Conservation (phyloP, 2,888 invertebrate species). For the Sarcophaga carnaria region DNA sequence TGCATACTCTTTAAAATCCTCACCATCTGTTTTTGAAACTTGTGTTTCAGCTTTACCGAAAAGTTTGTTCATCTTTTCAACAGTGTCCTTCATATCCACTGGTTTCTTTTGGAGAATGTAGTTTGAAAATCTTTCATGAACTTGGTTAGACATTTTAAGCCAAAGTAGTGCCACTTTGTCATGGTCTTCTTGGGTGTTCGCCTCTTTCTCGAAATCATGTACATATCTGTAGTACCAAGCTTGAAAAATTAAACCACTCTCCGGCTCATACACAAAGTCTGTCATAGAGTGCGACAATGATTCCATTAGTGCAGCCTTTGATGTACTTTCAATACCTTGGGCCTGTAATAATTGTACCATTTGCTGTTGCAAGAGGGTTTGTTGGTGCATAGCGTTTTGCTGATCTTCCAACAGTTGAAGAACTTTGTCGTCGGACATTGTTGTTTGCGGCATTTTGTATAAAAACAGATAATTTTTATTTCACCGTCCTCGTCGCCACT, state of each 20-base stretch:
- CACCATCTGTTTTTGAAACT: conserved; percentile 29
- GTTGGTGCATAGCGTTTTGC: too few species aligned
- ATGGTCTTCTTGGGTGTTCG: conserved; percentile 14
- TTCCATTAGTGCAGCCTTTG: conserved; percentile 26
- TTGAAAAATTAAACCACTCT: conserved; percentile 38
- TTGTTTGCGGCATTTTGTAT: not conserved
- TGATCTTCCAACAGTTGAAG: conserved; percentile 3
- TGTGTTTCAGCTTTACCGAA: conserved; percentile 35
- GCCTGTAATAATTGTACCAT: too few species aligned
- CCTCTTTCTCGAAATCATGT: conserved; percentile 41
- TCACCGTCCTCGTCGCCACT: too few species aligned
- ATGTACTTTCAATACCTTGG: not conserved
- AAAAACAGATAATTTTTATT: too few species aligned
- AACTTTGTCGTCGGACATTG: conserved; percentile 20
- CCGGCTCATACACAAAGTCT: conserved; percentile 26
- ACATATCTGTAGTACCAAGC: conserved; percentile 27
- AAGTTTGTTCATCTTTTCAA: conserved; percentile 29
- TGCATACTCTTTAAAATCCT: conserved; percentile 44
- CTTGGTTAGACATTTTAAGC: conserved; percentile 39
- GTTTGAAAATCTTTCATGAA: conserved; percentile 33
- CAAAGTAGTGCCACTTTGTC: conserved; percentile 30
- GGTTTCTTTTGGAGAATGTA: conserved; percentile 42
- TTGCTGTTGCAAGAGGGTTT: too few species aligned
- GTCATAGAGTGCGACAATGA: conserved; percentile 30
- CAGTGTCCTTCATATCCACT: not conserved